phyloP scores from a whole-genome alignment of 2,888 invertebrate genomes.

The Tenthredo distinguenda region DNA sequence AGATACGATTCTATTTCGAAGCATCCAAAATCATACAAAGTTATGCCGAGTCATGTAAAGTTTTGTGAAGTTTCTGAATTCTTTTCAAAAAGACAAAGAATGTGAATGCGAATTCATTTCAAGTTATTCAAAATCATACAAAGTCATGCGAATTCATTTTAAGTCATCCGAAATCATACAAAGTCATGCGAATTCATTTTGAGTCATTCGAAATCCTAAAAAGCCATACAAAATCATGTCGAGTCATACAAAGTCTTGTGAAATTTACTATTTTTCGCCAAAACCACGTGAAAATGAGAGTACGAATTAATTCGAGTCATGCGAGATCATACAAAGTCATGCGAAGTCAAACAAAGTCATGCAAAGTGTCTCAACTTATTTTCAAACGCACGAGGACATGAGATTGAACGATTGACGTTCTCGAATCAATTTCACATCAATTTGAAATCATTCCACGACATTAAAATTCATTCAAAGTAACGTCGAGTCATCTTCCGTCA shows the following conservation, averaged over 20 bases:
- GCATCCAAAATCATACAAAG: background rate
- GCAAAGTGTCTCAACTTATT: background rate
- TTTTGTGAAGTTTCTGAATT: background rate
- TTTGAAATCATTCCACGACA: too few species aligned
- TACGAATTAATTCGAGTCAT: too few species aligned
- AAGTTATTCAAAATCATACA: background rate
- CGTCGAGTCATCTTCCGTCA: background rate
- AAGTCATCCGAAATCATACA: background rate
- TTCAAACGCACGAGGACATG: background rate
- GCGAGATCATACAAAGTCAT: too few species aligned
- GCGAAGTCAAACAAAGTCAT: background rate
- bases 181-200: too few species aligned
- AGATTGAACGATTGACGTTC: background rate
- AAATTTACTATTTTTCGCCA: background rate
- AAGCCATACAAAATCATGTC: too few species aligned
- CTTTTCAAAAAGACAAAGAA: background rate
- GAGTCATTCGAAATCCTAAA: too few species aligned
- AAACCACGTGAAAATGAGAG: too few species aligned
- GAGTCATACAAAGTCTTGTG: too few species aligned
- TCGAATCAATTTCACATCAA: too few species aligned
- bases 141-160: background rate
- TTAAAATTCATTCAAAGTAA: too few species aligned
- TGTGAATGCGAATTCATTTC: background rate
- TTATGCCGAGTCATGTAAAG: background rate
- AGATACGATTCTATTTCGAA: background rate